Evolutionary conservation across 1,140 invertebrate species (phyloP).

Genomic region (Neodiprion virginianus): DNA sequence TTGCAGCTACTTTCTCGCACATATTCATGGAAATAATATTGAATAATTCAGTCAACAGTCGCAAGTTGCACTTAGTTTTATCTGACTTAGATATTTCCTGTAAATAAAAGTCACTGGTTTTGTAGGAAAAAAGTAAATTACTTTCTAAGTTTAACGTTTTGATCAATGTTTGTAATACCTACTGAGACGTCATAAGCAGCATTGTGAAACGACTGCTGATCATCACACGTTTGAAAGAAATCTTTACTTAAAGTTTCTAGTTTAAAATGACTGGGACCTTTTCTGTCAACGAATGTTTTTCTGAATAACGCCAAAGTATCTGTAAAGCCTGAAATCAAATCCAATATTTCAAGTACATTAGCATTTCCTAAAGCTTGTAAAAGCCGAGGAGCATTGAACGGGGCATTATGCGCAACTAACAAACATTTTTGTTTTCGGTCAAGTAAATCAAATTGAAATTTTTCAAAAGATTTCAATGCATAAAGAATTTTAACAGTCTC

Average conservation of each 20-base stretch:
- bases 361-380: conserved; percentile 18
- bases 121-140: conserved; percentile 12
- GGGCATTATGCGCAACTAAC: conserved; percentile 22
- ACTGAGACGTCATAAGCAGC: conserved; percentile 23
- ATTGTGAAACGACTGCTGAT: conserved; percentile 23
- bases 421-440: conserved; percentile 20
- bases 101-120: conserved; percentile 16
- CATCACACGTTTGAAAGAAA: conserved; percentile 18
- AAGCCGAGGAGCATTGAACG: conserved; percentile 21
- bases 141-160: conserved; percentile 16
- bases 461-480: conserved; percentile 19
- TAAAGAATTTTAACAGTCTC: conserved; percentile 15
- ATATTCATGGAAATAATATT: conserved; percentile 22
- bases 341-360: conserved; percentile 12
- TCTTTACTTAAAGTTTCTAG: conserved; percentile 20
- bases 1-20: conserved; percentile 22
- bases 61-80: conserved; percentile 19
- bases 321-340: conserved; percentile 21
- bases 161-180: conserved; percentile 17
- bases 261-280: conserved; percentile 23
- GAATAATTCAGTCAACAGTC: conserved; percentile 16
- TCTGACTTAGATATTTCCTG: conserved; percentile 19
- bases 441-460: conserved; percentile 21
- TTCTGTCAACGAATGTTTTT: conserved; percentile 17
- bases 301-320: conserved; percentile 21